Evolutionary conservation across 2,888 invertebrate species (phyloP).

Genomic region (Troglohyphantes excavatus): DNA sequence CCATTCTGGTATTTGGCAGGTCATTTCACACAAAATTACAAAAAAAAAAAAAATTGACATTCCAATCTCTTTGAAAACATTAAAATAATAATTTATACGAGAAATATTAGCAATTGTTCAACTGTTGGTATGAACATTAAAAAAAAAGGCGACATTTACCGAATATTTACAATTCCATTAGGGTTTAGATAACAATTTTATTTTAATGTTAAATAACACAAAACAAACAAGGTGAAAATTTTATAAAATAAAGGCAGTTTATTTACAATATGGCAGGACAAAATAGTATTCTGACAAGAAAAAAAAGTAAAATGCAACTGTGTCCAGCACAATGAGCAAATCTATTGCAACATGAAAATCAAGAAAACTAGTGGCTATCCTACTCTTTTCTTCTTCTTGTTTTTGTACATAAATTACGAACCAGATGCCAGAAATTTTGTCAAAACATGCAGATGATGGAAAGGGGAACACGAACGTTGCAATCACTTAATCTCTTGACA

Average conservation of each 20-base stretch:
- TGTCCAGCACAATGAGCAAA: conserved; percentile 76
- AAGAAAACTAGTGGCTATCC: conserved; percentile 66
- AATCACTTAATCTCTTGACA: conserved; percentile 53
- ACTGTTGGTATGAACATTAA: too few species aligned
- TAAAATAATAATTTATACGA: too few species aligned
- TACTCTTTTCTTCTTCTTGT: conserved; percentile 22
- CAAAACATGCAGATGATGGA: conserved; percentile 36
- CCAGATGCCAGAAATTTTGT: conserved; percentile 42
- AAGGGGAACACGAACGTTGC: conserved; percentile 20
- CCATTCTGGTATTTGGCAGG: too few species aligned
- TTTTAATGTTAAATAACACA: not conserved
- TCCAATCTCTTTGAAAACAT: too few species aligned
- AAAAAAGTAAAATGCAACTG: conserved; percentile 68
- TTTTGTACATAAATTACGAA: conserved; percentile 31
- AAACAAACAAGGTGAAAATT: conserved; percentile 65
- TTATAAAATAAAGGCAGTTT: conserved; percentile 77
- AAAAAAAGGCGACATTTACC: too few species aligned
- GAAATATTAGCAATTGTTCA: too few species aligned
- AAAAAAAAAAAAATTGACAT: too few species aligned
- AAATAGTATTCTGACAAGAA: conserved; percentile 72
- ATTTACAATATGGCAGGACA: conserved; percentile 77
- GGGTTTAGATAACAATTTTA: too few species aligned
- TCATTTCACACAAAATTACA: too few species aligned
- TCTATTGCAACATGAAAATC: conserved; percentile 69
- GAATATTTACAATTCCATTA: too few species aligned